Percentiles rank a stretch among this genome's conserved stretches.
phyloP scores from a whole-genome alignment of 2,113 vertebrate species.

The Pelmatolapia mariae region DNA sequence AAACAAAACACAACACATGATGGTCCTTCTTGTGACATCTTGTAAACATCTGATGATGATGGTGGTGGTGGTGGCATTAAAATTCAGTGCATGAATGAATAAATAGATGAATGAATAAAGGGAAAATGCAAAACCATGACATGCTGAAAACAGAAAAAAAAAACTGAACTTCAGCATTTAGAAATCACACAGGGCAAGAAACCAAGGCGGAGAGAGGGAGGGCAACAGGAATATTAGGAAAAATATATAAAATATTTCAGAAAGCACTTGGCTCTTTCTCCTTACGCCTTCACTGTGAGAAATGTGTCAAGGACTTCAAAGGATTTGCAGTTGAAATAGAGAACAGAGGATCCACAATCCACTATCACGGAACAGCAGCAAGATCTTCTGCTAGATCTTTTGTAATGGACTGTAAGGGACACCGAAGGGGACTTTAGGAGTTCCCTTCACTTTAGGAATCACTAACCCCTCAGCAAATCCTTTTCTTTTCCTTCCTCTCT shows the following conservation, averaged over 20 bases:
- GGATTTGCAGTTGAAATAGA: not conserved
- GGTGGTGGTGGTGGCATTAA: not conserved
- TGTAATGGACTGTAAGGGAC: not conserved
- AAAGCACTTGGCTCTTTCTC: not conserved
- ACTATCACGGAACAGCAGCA: not conserved
- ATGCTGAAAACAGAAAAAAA: not conserved
- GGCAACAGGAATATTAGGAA: not conserved
- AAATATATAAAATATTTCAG: not conserved
- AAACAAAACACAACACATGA: constrained; percentile 8
- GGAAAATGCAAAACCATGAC: not conserved
- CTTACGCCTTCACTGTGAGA: not conserved
- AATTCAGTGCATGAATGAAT: not conserved
- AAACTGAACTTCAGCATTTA: not conserved
- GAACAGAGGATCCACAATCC: not conserved
- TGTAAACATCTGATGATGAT: not conserved
- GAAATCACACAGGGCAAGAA: not conserved
- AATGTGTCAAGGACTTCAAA: not conserved
- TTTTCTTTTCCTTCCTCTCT: not conserved
- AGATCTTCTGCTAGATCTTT: not conserved
- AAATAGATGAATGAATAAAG: not conserved
- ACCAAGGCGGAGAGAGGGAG: not conserved
- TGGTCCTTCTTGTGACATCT: constrained; percentile 40
- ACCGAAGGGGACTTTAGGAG: not conserved
- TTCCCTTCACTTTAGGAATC: not conserved
- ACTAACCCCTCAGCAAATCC: not conserved